Conservation (phyloP, 2,113 vertebrate genomes). For the Zosterops lateralis region DNA sequence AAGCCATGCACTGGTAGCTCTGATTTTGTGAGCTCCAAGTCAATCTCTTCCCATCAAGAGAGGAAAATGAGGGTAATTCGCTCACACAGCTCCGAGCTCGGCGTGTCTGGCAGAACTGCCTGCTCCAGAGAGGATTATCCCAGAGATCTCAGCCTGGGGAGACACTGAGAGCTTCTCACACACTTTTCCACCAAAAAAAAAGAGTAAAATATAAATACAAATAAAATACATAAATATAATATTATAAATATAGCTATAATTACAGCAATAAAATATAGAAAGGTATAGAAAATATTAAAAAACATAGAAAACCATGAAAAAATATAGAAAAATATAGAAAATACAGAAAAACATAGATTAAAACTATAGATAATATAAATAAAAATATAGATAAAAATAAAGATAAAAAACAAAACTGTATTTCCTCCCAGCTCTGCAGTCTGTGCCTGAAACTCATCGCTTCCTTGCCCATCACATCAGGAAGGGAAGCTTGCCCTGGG, state of each 20-base stretch:
- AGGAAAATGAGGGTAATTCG: not conserved
- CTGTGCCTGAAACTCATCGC: not conserved
- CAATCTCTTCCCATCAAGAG: not conserved
- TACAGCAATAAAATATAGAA: no score
- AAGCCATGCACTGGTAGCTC: not conserved
- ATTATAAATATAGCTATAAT: not conserved
- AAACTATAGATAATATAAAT: not conserved
- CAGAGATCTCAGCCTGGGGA: not conserved
- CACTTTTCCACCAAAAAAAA: not conserved
- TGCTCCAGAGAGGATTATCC: not conserved
- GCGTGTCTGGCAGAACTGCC: not conserved
- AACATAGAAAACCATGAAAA: no score
- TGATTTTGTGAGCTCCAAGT: not conserved
- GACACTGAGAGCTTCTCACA: not conserved
- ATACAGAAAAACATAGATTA: no score
- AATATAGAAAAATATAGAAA: no score
- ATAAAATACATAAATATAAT: not conserved
- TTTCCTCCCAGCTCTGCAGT: not conserved
- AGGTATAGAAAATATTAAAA: no score
- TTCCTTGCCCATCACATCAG: not conserved
- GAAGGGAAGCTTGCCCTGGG: not conserved
- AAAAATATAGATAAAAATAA: not conserved
- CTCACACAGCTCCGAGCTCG: fast-evolving
- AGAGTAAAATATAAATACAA: not conserved
- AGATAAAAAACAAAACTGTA: not conserved